Conservation (phyloP, 37 sponge, comb jelly and placozoan species). For the Agelas oroides region DNA sequence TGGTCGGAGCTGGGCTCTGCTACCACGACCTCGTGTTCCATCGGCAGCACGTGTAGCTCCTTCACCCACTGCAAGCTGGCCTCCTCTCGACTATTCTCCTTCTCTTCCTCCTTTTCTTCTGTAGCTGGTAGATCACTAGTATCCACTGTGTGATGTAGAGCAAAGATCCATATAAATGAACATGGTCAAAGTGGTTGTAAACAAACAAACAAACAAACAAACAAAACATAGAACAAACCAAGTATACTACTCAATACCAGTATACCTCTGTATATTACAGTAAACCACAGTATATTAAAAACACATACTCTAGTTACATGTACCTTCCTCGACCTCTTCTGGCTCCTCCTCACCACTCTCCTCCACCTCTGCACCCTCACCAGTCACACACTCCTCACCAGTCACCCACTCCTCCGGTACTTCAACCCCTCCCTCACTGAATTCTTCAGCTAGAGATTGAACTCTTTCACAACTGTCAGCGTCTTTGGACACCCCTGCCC, state of each 20-base stretch:
- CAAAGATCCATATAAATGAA: neutral
- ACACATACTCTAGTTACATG: too few relatives aligned
- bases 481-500: neutral
- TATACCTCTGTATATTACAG: too few relatives aligned
- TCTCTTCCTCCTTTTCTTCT: neutral
- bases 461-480: too few relatives aligned
- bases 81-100: neutral
- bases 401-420: neutral
- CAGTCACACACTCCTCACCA: neutral
- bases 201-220: too few relatives aligned
- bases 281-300: too few relatives aligned
- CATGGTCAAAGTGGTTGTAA: neutral
- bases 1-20: neutral
- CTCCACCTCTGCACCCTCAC: neutral
- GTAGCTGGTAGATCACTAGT: neutral
- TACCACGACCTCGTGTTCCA: neutral
- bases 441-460: neutral
- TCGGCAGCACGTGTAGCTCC: neutral
- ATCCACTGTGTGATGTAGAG: neutral
- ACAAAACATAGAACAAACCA: too few relatives aligned
- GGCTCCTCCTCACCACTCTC: neutral
- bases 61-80: neutral
- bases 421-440: neutral
- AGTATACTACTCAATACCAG: too few relatives aligned
- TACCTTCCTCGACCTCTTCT: neutral